phyloP scores from a whole-genome alignment of 2,888 invertebrate genomes.

The Syrista parreyssii region DNA sequence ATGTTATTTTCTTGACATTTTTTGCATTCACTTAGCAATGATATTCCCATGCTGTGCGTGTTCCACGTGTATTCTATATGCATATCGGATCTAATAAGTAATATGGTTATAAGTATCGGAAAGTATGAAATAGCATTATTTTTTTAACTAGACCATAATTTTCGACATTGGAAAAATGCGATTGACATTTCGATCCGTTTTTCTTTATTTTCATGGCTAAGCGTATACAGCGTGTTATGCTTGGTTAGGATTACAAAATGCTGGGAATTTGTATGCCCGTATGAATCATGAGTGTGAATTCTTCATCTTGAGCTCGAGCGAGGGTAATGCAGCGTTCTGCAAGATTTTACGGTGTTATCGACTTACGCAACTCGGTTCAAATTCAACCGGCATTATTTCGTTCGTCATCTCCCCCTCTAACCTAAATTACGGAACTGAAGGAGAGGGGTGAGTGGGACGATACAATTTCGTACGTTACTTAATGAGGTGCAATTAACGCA shows the following conservation, averaged over 20 bases:
- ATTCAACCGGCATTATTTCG: background rate
- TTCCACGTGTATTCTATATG: background rate
- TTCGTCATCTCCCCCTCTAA: background rate
- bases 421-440: background rate
- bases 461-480: background rate
- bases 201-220: constrained; percentile 35
- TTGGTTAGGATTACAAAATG: constrained; percentile 40
- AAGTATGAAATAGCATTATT: background rate
- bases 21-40: background rate
- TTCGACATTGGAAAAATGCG: background rate
- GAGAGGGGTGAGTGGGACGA: background rate
- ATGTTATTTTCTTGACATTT: background rate
- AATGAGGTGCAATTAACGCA: background rate
- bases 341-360: background rate
- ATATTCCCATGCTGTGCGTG: background rate
- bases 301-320: background rate
- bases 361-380: background rate
- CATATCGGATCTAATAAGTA: background rate
- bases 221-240: constrained; percentile 28
- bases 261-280: constrained; percentile 25
- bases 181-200: constrained; percentile 33
- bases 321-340: background rate
- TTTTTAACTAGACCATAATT: background rate
- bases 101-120: background rate
- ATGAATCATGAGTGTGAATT: constrained; percentile 38